phyloP scores from a whole-genome alignment of 2,888 invertebrate genomes.

The Troides oblongomaculatus region DNA sequence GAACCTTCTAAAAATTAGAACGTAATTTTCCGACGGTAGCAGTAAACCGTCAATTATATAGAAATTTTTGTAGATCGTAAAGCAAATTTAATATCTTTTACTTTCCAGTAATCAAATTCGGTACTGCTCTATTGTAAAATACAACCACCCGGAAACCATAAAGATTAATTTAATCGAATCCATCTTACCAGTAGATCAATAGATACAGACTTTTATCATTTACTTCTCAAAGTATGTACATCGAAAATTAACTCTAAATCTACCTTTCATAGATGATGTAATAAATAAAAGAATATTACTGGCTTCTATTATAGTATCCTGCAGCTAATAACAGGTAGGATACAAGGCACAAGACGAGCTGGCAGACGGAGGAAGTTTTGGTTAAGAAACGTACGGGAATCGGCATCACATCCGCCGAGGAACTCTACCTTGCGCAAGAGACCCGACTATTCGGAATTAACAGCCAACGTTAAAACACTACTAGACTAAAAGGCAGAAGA shows the following conservation, averaged over 20 bases:
- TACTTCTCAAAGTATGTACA: neutral
- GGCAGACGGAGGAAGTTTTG: too few relatives aligned
- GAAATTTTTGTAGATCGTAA: conserved; percentile 14
- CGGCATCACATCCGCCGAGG: too few relatives aligned
- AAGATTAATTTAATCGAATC: neutral
- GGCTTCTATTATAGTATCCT: neutral
- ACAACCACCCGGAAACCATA: conserved; percentile 4
- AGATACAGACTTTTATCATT: neutral
- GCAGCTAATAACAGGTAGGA: neutral
- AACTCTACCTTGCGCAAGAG: too few relatives aligned
- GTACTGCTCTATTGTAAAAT: conserved; percentile 5
- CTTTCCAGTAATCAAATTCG: conserved; percentile 4
- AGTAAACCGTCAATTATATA: conserved; percentile 23
- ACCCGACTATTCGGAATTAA: too few relatives aligned
- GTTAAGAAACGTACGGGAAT: too few relatives aligned
- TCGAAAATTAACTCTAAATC: neutral
- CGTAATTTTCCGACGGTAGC: conserved; percentile 6
- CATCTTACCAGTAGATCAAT: neutral
- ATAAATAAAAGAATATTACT: neutral
- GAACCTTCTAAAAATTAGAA: conserved; percentile 14
- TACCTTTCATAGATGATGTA: neutral
- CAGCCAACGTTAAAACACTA: too few relatives aligned
- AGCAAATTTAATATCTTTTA: conserved; percentile 3
- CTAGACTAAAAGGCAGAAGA: too few relatives aligned
- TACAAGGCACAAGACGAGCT: neutral